Conservation (phyloP, 2,888 invertebrate species). For the Norana najaformis region DNA sequence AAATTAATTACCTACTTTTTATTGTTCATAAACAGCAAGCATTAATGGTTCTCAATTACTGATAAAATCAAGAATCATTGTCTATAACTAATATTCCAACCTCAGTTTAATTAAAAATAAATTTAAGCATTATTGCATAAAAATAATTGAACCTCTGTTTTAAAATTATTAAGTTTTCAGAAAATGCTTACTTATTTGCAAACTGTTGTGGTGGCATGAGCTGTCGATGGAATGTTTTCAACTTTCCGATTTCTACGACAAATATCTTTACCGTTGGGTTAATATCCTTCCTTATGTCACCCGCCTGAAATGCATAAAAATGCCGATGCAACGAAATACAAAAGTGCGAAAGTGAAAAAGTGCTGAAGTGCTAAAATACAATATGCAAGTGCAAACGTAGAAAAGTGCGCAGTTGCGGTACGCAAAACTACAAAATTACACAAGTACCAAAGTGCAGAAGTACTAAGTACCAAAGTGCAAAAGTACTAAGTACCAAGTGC, state of each 20-base stretch:
- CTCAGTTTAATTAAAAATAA: neutral
- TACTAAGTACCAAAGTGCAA: neutral
- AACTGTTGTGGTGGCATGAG: conserved; percentile 47
- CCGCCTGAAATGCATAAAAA: conserved; percentile 50
- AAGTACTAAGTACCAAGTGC: too few relatives aligned
- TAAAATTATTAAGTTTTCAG: neutral
- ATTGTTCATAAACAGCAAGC: too few relatives aligned
- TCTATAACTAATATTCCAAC: too few relatives aligned
- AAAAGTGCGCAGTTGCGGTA: neutral
- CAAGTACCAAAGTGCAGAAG: neutral
- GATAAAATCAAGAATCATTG: too few relatives aligned
- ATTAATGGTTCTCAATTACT: too few relatives aligned
- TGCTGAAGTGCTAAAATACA: neutral
- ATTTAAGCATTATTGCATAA: too few relatives aligned
- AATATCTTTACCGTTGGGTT: conserved; percentile 81
- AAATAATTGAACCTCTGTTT: neutral
- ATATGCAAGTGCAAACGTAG: neutral
- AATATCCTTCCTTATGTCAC: conserved; percentile 65
- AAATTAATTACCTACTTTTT: too few relatives aligned
- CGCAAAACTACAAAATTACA: neutral
- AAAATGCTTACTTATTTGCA: conserved; percentile 44
- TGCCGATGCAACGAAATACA: neutral
- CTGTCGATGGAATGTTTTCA: conserved; percentile 26
- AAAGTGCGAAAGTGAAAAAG: neutral
- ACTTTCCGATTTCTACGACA: conserved; percentile 74